Conservation (phyloP, 1,140 invertebrate species). For the Listronotus oregonensis region DNA sequence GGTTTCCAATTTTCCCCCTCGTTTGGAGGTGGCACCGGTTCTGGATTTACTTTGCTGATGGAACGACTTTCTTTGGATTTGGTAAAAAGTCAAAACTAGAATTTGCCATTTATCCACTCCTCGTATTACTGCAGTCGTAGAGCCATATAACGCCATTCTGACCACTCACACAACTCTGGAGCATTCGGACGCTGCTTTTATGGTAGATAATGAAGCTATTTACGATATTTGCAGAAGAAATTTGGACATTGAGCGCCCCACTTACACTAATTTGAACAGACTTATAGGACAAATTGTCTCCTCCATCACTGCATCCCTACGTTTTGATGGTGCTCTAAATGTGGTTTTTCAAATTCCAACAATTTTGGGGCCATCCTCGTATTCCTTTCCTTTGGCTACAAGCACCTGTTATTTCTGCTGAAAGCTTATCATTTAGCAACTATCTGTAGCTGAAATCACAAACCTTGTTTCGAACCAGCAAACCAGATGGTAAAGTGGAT, state of each 20-base stretch:
- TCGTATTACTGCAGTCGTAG: conserved; percentile 87
- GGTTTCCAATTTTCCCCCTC: conserved; percentile 94
- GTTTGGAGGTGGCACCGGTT: conserved; percentile 88
- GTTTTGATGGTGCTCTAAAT: conserved; percentile 88
- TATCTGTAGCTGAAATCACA: conserved; percentile 83
- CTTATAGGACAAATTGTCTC: conserved; percentile 86
- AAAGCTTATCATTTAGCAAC: conserved; percentile 64
- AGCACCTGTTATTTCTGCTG: conserved; percentile 82
- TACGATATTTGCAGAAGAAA: conserved; percentile 91
- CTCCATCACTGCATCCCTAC: conserved; percentile 84
- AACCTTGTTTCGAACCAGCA: conserved; percentile 86
- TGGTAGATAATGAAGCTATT: conserved; percentile 88
- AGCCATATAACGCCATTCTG: conserved; percentile 87
- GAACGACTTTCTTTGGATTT: conserved; percentile 85
- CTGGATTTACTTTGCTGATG: conserved; percentile 87
- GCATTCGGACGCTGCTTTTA: conserved; percentile 86
- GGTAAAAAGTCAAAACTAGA: conserved; percentile 89
- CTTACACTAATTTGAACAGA: conserved; percentile 79
- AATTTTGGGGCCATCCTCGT: conserved; percentile 83
- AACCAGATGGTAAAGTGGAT: conserved; percentile 96
- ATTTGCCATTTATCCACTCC: conserved; percentile 89
- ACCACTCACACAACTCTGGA: conserved; percentile 81
- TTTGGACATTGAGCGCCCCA: conserved; percentile 84
- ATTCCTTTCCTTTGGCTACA: conserved; percentile 85
- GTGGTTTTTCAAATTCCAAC: conserved; percentile 92